Base-by-base conservation (phyloP, 2,797 vertebrate genomes). In the Champsocephalus gunnari region DNA sequence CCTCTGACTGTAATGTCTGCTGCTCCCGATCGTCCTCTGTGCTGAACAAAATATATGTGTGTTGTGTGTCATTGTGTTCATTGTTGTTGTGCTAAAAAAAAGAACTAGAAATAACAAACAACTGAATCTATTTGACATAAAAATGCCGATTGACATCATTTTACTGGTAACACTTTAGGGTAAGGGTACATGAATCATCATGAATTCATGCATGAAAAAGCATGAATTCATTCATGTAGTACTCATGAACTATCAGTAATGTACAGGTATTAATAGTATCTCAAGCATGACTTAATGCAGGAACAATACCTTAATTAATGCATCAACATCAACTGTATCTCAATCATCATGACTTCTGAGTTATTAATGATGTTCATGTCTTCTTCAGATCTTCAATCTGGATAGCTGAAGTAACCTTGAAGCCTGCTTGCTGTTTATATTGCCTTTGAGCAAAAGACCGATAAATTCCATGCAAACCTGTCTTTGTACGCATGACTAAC, bases 1-100 rank as follows among this genome's bases (percentile, higher is more conserved):
- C 83, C 58, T 58, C 12, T n/a, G 67, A 61, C 51, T 68, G 58
- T 43, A 56, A 48, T 24, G 61, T 9, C 38, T 55, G 62, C 50
- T 34, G 48, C 21, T 57, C 21, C 48, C 41, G 17, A 45, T 19
- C 57, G 28, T 53, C 49, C n/a, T 75, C 41, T 55, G 66, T 12
- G 4, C 44, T 11, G 59, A 56, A 59, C 50, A 55, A 13, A 3
- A 49, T 54, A 24, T 50, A 9, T 67, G 21, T 58, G 63, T 63
- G 55, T 32, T 57, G 55, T 80, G 73, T 55, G 58, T 65, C 4
- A 38, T 41, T 47, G 2, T 61, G 9, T 17, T 41, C 45, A 32
- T 76, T 49, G 73, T 45, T 65, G 49, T 24, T 47, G 12, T 50
- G 19, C 12, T 41, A 51, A n/a, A 62, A 64, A 63, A 57, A 12